A percentile compares a stretch with the other conserved stretches of the same genome.
Evolutionary conservation across 2,113 vertebrate genomes (phyloP).

Genomic region (Marmota monax): DNA sequence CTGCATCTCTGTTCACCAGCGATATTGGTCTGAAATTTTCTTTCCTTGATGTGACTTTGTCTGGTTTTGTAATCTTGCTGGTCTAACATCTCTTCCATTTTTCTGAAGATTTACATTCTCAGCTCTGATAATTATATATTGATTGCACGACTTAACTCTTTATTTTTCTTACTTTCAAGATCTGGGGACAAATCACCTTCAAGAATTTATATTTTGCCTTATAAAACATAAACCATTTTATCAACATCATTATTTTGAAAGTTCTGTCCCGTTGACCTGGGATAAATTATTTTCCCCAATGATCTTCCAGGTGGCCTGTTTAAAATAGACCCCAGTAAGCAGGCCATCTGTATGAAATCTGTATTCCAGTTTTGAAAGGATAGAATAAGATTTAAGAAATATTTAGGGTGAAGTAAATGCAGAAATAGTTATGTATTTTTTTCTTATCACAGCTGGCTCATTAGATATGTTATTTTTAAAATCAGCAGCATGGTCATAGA

Average conservation of each 20-base stretch:
- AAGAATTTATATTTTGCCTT: background rate
- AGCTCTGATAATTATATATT: background rate
- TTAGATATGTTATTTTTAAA: constrained; percentile 76
- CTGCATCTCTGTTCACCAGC: no score
- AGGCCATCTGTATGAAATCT: constrained; percentile 38
- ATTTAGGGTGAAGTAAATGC: constrained; percentile 50
- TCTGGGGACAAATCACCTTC: background rate
- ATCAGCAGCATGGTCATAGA: constrained; percentile 58
- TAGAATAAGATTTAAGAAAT: constrained; percentile 38
- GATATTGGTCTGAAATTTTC: no score
- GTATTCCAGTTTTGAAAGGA: constrained; percentile 33
- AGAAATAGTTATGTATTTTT: constrained; percentile 54
- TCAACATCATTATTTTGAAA: constrained; percentile 50
- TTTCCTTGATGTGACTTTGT: no score
- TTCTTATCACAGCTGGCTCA: constrained; percentile 75
- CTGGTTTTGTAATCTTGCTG: background rate
- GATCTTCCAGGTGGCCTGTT: background rate
- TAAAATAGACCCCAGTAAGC: constrained; percentile 39
- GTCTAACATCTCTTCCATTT: background rate
- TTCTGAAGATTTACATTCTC: constrained; percentile 2
- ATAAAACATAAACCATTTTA: background rate
- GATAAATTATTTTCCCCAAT: constrained; percentile 35
- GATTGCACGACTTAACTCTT: background rate
- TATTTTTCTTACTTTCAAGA: background rate
- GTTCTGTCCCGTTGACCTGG: background rate